Evolutionary conservation across 1,140 invertebrate species (phyloP), one percentile per base, ranked within the genome.

Genomic region (Megathymus violae): DNA sequence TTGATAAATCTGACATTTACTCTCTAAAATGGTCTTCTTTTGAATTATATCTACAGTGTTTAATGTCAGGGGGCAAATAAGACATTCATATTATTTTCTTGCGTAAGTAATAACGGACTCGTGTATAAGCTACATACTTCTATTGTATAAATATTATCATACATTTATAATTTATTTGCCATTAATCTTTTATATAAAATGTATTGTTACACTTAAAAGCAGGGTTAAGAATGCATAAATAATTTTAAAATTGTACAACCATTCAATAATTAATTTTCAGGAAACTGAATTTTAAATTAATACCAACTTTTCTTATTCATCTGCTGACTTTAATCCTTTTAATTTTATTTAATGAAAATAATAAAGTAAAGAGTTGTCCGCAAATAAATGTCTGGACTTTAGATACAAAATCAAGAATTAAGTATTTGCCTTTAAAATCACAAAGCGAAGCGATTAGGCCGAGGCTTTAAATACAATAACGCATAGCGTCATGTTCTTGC

Each of bases 401-500:
- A 67, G 44, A 48, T 27, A 38, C 38, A 59, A 44, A 52, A 69
- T 70, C 48, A 66, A 77, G 70, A 71, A 71, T 69, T 67, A 61
- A 62, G 62, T 46, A 61, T 68, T 79, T 67, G 64, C 72, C 69
- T 79, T 75, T 77, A 67, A 69, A 74, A 73, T 71, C 72, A 74
- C 59, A 31, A 62, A 77, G 69, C 76, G 74, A 75, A 70, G 74
- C 74, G 77, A 69, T 51, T 60, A 62, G 74, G 71, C 76, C 76
- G 78, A 79, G 76, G 74, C 58, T 64, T 71, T 15, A 54, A 74
- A 64, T 62, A 67, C 64, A 69, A 68, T 76, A 60, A 68, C 66
- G 71, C 77, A 69, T 72, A 74, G 67, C 69, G 78, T 78, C 77
- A 76, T 48, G 34, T 62, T 60, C 64, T 69, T 63, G 61, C 58